Evolutionary conservation across 2,888 invertebrate genomes (phyloP).

Genomic region (Craniophora ligustri): DNA sequence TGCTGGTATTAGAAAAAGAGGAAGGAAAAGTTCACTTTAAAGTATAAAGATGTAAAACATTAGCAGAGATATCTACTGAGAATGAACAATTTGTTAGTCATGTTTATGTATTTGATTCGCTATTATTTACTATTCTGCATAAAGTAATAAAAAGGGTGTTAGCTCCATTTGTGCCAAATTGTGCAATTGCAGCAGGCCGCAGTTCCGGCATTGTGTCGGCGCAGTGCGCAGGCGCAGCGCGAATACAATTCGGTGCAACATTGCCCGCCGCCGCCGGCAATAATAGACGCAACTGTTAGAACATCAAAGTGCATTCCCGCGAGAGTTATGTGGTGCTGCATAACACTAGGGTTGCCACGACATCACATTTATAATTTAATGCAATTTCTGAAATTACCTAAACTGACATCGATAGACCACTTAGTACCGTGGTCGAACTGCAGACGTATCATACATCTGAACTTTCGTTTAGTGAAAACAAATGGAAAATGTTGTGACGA

Average conservation of each 20-base stretch:
- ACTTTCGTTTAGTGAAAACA: neutral
- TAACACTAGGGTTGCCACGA: neutral
- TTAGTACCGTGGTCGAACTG: too few species aligned
- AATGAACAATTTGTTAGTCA: too few species aligned
- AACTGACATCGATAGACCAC: too few species aligned
- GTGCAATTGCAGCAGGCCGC: neutral
- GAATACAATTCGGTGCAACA: slow-evolving; percentile 3
- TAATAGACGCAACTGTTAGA: slow-evolving; percentile 12
- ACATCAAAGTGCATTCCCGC: slow-evolving; percentile 17
- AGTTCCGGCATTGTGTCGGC: slow-evolving; percentile 4
- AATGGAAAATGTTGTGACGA: neutral
- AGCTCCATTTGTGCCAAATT: slow-evolving; percentile 8
- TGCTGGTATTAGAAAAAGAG: too few species aligned
- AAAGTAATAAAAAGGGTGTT: neutral
- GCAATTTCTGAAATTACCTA: neutral
- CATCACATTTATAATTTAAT: neutral
- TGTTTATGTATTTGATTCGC: too few species aligned
- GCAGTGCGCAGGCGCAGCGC: neutral
- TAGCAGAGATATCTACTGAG: too few species aligned
- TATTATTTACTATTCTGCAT: neutral
- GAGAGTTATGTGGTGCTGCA: neutral
- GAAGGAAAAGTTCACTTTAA: too few species aligned
- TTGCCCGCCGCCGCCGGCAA: neutral
- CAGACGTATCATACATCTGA: too few species aligned
- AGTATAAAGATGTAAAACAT: too few species aligned